Conservation (phyloP, 2,113 vertebrate genomes). For the Halcyon senegalensis region DNA sequence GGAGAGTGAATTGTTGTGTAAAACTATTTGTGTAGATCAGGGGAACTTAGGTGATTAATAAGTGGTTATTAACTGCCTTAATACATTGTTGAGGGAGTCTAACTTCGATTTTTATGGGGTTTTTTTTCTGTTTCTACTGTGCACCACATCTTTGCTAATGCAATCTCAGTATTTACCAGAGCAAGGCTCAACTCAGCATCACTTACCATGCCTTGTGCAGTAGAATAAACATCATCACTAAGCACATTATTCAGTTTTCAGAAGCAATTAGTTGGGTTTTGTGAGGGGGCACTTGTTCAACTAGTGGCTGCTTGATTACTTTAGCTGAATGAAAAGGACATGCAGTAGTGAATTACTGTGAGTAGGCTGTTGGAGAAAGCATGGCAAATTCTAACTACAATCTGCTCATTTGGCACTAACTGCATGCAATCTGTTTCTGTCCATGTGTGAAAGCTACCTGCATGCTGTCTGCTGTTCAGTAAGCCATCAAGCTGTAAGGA, state of each 20-base stretch:
- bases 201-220: not conserved
- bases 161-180: slow-evolving; percentile 11
- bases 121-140: not conserved
- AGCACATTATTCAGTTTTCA: slow-evolving; percentile 52
- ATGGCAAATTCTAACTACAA: not conserved
- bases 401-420: slow-evolving; percentile 44
- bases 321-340: not conserved
- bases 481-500: not conserved
- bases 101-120: not conserved
- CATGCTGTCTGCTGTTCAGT: not conserved
- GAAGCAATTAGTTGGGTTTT: slow-evolving; percentile 32
- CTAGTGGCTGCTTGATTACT: slow-evolving; percentile 37
- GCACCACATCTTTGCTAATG: not conserved
- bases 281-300: not conserved
- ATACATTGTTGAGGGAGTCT: not conserved
- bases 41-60: not conserved
- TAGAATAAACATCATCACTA: not conserved
- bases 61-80: not conserved
- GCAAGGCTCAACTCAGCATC: not conserved
- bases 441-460: slow-evolving; percentile 43
- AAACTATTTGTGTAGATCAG: not conserved
- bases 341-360: not conserved
- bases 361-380: slow-evolving; percentile 5
- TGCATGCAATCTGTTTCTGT: slow-evolving; percentile 47
- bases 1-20: not conserved